These are phyloP conservation scores for Hiodon alosoides DNA, from an alignment of 2,113 vertebrate species.

Conservation along the genomic window DNA sequence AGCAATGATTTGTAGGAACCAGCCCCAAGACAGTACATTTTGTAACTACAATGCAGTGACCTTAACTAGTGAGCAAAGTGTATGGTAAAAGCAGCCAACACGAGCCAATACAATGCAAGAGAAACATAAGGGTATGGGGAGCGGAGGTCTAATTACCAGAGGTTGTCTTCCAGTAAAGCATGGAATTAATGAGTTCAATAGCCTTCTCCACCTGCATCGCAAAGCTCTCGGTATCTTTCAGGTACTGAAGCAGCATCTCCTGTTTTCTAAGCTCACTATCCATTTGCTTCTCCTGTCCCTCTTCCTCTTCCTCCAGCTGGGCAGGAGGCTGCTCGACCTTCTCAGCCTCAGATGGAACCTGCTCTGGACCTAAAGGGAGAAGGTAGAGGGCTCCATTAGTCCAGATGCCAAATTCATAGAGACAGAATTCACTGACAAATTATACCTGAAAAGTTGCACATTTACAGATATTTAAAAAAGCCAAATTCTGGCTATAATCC, in stretches of 20 bases:
- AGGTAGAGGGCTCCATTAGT: background rate
- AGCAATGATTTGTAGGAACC: background rate
- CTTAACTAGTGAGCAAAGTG: background rate
- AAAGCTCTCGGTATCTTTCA: slow-evolving; percentile 83
- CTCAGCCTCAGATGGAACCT: slow-evolving; percentile 36
- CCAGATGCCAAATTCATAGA: background rate
- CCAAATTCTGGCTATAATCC: background rate
- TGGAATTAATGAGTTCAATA: slow-evolving; percentile 73
- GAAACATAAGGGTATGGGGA: background rate
- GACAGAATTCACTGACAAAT: background rate
- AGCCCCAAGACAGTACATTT: too few species aligned
- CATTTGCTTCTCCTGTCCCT: slow-evolving; percentile 35
- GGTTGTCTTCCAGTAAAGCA: slow-evolving; percentile 85
- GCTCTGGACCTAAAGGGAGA: slow-evolving; percentile 49
- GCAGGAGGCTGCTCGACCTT: slow-evolving; percentile 39
- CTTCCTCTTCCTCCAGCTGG: slow-evolving; percentile 26
- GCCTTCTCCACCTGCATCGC: slow-evolving; percentile 81
- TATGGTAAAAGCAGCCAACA: background rate
- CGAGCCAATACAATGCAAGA: background rate
- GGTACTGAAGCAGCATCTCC: slow-evolving; percentile 89
- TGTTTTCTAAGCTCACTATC: slow-evolving; percentile 76
- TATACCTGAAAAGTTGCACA: background rate
- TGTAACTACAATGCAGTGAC: too few species aligned
- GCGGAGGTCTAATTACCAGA: slow-evolving; percentile 63
- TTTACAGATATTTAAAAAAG: too few species aligned